Evolutionary conservation across 2,113 vertebrate species (phyloP).

Genomic region (Arenaria interpres): DNA sequence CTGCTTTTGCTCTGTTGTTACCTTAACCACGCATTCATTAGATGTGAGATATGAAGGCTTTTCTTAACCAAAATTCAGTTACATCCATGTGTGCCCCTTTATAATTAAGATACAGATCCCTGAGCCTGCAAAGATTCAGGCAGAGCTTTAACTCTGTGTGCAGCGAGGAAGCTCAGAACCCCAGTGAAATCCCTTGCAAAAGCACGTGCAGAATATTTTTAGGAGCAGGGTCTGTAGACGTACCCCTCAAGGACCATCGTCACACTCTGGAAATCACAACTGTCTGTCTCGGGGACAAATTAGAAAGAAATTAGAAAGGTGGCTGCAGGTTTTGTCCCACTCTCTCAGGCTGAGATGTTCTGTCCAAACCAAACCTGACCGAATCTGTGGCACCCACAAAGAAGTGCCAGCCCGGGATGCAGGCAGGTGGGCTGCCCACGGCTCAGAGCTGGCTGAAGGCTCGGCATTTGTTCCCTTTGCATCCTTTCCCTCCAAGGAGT

Average conservation of each 20-base stretch:
- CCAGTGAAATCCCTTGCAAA: not conserved
- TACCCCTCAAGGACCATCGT: accelerated
- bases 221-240: not conserved
- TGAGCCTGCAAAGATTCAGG: not conserved
- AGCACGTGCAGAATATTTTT: not conserved
- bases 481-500: not conserved
- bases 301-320: not conserved
- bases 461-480: not conserved
- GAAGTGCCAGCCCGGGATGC: not conserved
- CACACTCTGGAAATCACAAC: not conserved
- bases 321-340: not conserved
- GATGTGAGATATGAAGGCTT: not conserved
- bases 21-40: not conserved
- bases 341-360: accelerated
- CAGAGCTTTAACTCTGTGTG: accelerated
- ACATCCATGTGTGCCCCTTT: not conserved
- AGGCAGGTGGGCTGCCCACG: accelerated
- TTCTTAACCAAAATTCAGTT: not conserved
- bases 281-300: not conserved
- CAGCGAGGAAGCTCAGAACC: not conserved
- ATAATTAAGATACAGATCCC: not conserved
- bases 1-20: not conserved
- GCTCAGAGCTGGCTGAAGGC: not conserved
- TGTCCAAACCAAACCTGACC: not conserved
- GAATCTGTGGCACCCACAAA: not conserved